Conservation (phyloP, 2,113 vertebrate species). For the Salminus brasiliensis region DNA sequence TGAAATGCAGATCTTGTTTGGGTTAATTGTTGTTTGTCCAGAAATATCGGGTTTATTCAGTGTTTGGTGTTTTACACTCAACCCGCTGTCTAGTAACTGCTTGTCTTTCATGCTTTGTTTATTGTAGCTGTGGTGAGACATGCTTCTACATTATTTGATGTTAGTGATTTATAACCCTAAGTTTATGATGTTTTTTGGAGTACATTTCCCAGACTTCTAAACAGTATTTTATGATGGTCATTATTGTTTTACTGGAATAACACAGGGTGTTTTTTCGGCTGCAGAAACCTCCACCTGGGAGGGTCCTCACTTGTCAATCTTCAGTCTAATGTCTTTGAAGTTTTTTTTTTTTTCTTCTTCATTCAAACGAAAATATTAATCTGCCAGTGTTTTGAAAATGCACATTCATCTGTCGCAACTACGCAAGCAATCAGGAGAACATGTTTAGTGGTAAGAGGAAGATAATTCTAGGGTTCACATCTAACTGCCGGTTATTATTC, state of each 20-base stretch:
- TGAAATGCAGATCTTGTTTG: background rate
- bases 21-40: background rate
- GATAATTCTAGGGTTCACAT: conserved; percentile 29
- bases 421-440: conserved; percentile 8
- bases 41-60: background rate
- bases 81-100: background rate
- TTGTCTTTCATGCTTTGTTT: conserved; percentile 8
- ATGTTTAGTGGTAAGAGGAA: conserved; percentile 26
- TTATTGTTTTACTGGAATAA: conserved; percentile 13
- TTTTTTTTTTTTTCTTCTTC: conserved; percentile 7
- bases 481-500: conserved; percentile 29
- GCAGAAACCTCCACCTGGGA: conserved; percentile 13
- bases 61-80: background rate
- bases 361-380: conserved; percentile 29
- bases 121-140: background rate
- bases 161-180: conserved; percentile 11
- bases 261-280: background rate
- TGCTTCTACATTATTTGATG: conserved; percentile 21
- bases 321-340: conserved; percentile 1
- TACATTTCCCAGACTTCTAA: background rate
- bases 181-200: conserved; percentile 5
- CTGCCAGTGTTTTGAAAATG: conserved; percentile 14
- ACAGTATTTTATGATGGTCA: conserved; percentile 5
- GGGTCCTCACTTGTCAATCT: background rate
- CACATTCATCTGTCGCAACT: conserved; percentile 31